A percentile compares a stretch with the other conserved stretches of the same genome.
Conservation (phyloP, 2,888 invertebrate species). For the Mesorhabditis belari region DNA sequence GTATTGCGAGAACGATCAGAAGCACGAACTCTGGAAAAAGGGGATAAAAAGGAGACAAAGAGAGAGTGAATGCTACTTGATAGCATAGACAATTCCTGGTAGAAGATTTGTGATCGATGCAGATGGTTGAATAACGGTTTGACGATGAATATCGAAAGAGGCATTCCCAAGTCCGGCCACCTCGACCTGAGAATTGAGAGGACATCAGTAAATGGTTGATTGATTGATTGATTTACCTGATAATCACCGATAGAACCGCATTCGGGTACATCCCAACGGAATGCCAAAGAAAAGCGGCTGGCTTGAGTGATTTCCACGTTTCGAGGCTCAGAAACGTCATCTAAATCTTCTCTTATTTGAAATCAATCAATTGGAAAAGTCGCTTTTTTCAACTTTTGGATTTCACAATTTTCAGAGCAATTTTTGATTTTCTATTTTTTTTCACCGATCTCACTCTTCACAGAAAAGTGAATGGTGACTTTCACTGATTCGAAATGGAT, state of each 20-base stretch:
- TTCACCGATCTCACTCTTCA: too few species aligned
- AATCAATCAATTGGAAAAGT: neutral
- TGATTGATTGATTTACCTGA: constrained; percentile 18
- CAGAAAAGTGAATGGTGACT: too few species aligned
- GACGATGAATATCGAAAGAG: constrained; percentile 50
- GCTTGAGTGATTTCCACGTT: constrained; percentile 41
- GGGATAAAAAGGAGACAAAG: neutral
- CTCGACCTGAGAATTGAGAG: constrained; percentile 28
- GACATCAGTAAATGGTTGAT: neutral
- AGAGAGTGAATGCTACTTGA: constrained; percentile 15
- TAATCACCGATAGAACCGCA: constrained; percentile 51
- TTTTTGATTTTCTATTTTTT: too few species aligned
- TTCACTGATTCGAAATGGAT: too few species aligned
- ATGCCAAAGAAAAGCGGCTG: constrained; percentile 44
- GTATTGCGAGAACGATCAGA: constrained; percentile 41
- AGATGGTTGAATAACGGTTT: constrained; percentile 49
- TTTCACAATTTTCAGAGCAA: neutral
- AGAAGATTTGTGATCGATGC: constrained; percentile 50
- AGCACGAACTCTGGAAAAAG: constrained; percentile 37
- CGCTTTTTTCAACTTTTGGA: neutral
- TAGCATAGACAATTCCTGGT: constrained; percentile 49
- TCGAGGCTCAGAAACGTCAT: constrained; percentile 48
- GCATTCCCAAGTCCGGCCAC: constrained; percentile 38
- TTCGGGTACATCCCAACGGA: constrained; percentile 51
- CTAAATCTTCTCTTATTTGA: constrained; percentile 16